A percentile compares a stretch with the other conserved stretches of the same genome.
phyloP scores from a whole-genome alignment of 2,113 vertebrate species.

The Okapia johnstoni region DNA sequence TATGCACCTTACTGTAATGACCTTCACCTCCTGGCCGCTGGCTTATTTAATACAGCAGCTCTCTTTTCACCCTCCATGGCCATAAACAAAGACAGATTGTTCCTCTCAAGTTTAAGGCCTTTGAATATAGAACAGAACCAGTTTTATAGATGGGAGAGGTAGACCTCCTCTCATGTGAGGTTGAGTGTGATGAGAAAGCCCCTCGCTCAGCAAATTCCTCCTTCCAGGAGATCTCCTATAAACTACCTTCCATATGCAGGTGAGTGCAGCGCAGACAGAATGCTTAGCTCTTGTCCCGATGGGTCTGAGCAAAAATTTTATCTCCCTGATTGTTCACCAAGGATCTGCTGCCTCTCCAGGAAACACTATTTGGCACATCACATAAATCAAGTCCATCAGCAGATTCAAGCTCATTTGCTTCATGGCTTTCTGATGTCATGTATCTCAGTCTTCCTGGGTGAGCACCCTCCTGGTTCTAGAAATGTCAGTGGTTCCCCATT shows the following conservation, averaged over 20 bases:
- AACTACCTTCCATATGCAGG: fast-evolving
- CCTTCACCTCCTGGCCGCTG: background rate
- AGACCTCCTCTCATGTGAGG: fast-evolving
- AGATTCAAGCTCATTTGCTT: background rate
- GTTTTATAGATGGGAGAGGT: conserved; percentile 39
- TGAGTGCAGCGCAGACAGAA: fast-evolving
- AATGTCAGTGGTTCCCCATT: fast-evolving
- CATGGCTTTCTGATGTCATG: fast-evolving
- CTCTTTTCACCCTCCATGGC: conserved; percentile 14
- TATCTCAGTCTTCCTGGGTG: background rate
- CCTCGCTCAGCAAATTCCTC: fast-evolving
- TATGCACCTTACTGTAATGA: background rate
- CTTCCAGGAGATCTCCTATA: fast-evolving
- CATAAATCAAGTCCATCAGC: background rate
- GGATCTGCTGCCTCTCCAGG: background rate
- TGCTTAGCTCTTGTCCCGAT: fast-evolving
- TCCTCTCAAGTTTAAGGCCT: conserved; percentile 46
- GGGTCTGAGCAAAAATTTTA: background rate
- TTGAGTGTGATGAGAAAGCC: background rate
- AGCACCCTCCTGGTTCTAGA: background rate
- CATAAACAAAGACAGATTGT: conserved; percentile 63
- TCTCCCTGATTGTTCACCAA: background rate
- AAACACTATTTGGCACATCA: background rate
- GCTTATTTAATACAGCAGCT: conserved; percentile 46
- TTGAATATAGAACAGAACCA: conserved; percentile 42